These are phyloP conservation scores for Passer montanus DNA, from an alignment of 2,113 vertebrate species.

Conservation along the genomic window DNA sequence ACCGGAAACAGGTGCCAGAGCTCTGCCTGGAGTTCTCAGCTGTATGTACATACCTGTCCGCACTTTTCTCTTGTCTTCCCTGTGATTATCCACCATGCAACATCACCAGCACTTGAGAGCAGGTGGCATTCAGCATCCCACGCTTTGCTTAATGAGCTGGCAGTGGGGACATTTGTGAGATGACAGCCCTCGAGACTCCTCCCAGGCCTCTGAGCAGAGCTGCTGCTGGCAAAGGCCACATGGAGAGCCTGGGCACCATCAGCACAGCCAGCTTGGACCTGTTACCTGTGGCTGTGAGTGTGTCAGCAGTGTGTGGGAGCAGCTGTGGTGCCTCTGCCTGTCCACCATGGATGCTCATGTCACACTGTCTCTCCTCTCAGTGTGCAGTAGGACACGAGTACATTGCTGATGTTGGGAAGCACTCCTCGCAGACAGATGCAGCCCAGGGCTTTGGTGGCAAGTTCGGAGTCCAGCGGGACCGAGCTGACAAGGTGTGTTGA, in stretches of 20 bases:
- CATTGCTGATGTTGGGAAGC: conserved; percentile 82
- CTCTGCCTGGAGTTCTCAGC: neutral
- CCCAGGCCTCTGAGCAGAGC: neutral
- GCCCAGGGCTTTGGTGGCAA: conserved; percentile 92
- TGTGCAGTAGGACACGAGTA: conserved; percentile 89
- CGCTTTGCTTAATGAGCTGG: neutral
- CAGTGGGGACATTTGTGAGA: neutral
- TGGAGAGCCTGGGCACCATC: rapidly evolving
- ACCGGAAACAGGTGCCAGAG: neutral
- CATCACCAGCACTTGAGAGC: neutral
- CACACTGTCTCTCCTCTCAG: conserved; percentile 64
- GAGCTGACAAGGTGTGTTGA: conserved; percentile 85
- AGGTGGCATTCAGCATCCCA: neutral
- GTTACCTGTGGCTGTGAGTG: rapidly evolving
- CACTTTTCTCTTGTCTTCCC: neutral
- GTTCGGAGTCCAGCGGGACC: conserved; percentile 90
- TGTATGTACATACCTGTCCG: neutral
- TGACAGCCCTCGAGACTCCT: neutral
- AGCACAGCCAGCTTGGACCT: rapidly evolving
- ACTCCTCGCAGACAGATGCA: conserved; percentile 93
- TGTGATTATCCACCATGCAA: neutral
- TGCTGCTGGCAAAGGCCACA: neutral
- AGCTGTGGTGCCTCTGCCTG: neutral
- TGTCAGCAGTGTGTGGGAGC: rapidly evolving
- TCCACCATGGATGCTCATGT: rapidly evolving